A percentile compares a stretch with the other conserved stretches of the same genome.
Evolutionary conservation across 2,888 invertebrate genomes (phyloP).

Genomic region (Ochropleura plecta): DNA sequence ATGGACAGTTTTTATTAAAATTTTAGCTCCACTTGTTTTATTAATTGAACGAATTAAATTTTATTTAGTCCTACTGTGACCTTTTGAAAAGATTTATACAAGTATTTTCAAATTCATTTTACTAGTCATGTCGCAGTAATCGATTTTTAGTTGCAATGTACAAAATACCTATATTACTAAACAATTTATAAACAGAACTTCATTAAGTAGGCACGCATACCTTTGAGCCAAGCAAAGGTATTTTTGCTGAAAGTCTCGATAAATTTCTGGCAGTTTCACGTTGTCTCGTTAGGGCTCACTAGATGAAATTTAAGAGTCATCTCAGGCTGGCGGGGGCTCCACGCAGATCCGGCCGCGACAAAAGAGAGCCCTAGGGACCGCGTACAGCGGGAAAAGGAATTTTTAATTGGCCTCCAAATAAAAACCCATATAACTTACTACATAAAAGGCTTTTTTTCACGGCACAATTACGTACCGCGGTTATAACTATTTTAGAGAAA

Average conservation of each 20-base stretch:
- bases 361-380: conserved; percentile 80
- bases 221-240: conserved; percentile 48
- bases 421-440: conserved; percentile 78
- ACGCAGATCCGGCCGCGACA: conserved; percentile 83
- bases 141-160: neutral
- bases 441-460: conserved; percentile 74
- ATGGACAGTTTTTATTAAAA: conserved; percentile 48
- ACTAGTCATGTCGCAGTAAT: neutral
- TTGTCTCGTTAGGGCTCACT: conserved; percentile 82
- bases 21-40: conserved; percentile 36
- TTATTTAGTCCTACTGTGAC: conserved; percentile 21
- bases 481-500: conserved; percentile 70
- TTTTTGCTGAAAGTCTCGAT: conserved; percentile 66
- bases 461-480: conserved; percentile 67
- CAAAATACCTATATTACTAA: conserved; percentile 27
- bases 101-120: neutral
- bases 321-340: conserved; percentile 72
- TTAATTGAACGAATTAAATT: conserved; percentile 21
- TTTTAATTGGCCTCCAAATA: conserved; percentile 88
- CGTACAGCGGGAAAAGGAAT: conserved; percentile 80
- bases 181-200: conserved; percentile 33
- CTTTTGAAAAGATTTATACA: neutral
- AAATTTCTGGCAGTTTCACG: conserved; percentile 62
- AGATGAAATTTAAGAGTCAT: conserved; percentile 85
- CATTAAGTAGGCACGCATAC: conserved; percentile 38